Base-by-base conservation (phyloP, 2,888 invertebrate genomes). In the Drosophila koepferae region DNA sequence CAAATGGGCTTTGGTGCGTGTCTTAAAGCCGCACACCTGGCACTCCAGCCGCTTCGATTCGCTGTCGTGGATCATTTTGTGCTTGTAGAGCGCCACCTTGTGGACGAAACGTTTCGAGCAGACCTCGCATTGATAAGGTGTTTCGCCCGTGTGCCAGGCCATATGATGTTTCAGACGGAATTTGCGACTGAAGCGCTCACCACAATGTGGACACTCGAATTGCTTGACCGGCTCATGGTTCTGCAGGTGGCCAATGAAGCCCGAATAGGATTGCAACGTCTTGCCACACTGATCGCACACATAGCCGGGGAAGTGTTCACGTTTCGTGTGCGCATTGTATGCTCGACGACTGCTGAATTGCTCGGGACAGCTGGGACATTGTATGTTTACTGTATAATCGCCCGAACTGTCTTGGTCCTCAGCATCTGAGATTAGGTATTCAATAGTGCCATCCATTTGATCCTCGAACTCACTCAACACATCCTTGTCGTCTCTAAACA, bases 1-100 rank as follows among this genome's bases (percentile, higher is more conserved):
- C 34, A 94, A 84, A 78, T 94, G 94, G 4, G 94, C 94, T 43
- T 92, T 94, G 20, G 94, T 94, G 23, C 93, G 87, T 14, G 94
- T 91, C 43, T 92, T 91, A 36, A 93, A 89, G 38, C 93, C 92
- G 70, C 94, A 94, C 7, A 90, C 81, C 14, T 82, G 76, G 51
- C 91, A 91, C 72, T 89, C 85, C 44, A 91, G 71, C 1, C 90
- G 82, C 28, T 89, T 85, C 2, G 85, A 83, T 38, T 84, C 83
- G 41, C 70, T 86, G 75, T 94, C 86, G 43, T 89, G 89, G 20
- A 90, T 89, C 83, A 88, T 82, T 75, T 88, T 89, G 61, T 89
- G 89, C 62, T 84, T 90, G 44, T 90, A 82, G 2, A 89, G 83
- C 3, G 88, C 90, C 18, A 89, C 90, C 48, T 90, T 90, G 49